Percentiles rank a stretch among this genome's conserved stretches.
These are phyloP conservation scores for Caranx ignobilis DNA, from an alignment of 2,113 vertebrate genomes.

Conservation along the genomic window DNA sequence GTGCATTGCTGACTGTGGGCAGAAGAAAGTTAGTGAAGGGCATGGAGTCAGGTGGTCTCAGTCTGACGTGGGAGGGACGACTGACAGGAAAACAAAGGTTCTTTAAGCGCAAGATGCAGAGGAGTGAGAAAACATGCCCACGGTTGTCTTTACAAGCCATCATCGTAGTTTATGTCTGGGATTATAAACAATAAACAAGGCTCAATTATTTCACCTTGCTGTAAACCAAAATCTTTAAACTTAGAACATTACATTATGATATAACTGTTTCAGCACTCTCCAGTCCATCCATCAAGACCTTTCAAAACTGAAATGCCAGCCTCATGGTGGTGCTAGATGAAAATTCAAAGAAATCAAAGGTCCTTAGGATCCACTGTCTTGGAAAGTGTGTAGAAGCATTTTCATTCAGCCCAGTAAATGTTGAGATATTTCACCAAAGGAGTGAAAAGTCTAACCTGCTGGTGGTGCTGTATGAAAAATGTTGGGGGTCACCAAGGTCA, in stretches of 20 bases:
- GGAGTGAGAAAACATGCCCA: conserved; percentile 9
- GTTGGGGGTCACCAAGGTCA: not conserved
- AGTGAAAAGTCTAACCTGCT: not conserved
- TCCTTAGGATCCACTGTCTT: not conserved
- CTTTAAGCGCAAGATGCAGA: conserved; percentile 13
- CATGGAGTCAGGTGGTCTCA: conserved; percentile 52
- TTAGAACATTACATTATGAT: not conserved
- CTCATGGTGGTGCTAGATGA: not conserved
- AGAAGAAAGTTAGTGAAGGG: conserved; percentile 31
- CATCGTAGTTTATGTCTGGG: not conserved
- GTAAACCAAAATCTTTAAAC: not conserved
- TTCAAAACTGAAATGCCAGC: not conserved
- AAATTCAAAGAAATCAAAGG: not conserved
- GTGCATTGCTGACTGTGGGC: conserved; percentile 30
- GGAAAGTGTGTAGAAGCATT: not conserved
- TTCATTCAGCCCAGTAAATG: not conserved
- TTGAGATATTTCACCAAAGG: not conserved
- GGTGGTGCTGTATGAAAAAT: not conserved
- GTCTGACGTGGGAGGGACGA: conserved; percentile 7
- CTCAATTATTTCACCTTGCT: not conserved
- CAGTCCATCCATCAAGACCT: not conserved
- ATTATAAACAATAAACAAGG: no score
- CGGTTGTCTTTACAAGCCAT: not conserved
- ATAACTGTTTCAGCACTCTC: no score
- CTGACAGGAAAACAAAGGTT: conserved; percentile 13